Percentiles rank a stretch among this genome's conserved stretches.
These are phyloP conservation scores for Chaetops frenatus DNA, from an alignment of 2,113 vertebrate species.

Conservation along the genomic window DNA sequence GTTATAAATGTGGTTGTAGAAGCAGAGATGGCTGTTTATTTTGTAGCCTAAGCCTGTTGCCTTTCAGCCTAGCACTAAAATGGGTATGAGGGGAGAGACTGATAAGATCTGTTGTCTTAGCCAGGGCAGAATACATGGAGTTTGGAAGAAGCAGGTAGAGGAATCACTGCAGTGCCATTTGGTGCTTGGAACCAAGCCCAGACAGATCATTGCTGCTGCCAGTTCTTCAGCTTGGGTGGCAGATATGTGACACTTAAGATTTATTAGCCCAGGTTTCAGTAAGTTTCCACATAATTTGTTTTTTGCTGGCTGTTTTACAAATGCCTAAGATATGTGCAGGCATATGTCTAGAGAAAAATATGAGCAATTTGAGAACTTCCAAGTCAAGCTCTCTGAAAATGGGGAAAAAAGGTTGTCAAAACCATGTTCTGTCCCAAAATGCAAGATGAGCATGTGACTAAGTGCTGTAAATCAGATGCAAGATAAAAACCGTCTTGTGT, in stretches of 20 bases:
- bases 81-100: background rate
- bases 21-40: background rate
- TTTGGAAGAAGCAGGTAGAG: background rate
- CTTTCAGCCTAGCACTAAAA: background rate
- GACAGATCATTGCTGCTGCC: background rate
- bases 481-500: background rate
- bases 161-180: background rate
- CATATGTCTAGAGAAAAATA: background rate
- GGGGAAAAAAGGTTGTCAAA: background rate
- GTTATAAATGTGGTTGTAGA: background rate
- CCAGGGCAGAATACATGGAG: background rate
- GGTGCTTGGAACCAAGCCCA: background rate
- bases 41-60: background rate
- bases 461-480: background rate
- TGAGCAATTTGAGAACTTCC: background rate
- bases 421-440: fast-evolving
- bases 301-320: background rate
- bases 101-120: background rate
- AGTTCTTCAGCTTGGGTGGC: background rate
- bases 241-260: background rate
- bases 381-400: background rate
- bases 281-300: background rate
- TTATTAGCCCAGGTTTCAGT: background rate
- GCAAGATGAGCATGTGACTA: fast-evolving
- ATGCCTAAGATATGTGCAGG: background rate